Base-by-base conservation (phyloP, 2,113 vertebrate genomes). In the Festucalex cinctus region DNA sequence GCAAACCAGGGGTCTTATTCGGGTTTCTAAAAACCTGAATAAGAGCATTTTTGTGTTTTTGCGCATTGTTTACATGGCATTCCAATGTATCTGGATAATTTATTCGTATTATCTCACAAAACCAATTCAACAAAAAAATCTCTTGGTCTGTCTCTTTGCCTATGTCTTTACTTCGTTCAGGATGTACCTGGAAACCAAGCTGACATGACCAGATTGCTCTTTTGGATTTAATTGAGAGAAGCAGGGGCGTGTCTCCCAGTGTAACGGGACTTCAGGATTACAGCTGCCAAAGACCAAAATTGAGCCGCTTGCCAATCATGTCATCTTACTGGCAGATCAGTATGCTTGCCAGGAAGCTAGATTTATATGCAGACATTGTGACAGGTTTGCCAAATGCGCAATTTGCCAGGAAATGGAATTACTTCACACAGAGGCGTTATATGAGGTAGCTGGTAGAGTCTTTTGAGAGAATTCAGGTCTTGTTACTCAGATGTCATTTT, bases 271-370 rank as follows among this genome's bases (percentile, higher is more conserved):
- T 69, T 70, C 48, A 65, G 65, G 69, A 64, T 70, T 61, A 61
- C 74, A 76, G 51, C 80, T 82, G 80, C 78, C 80, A 80, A 78
- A 86, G 54, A 71, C 70, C 71, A 66, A 77, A 81, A 83, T 66
- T 66, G 32, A 78, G 36, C 37, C 64, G 20, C 19, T 54, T 80
- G 82, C 85, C 81, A 87, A 75, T 84, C 83, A 83, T 79, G 78
- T 80, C 78, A 77, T 79, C 74, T 83, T 79, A 78, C 74, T 81
- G 80, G 77, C 74, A 76, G 82, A 87, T 85, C 79, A 74, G 66
- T 58, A 36, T 19, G 53, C 48, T 39, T 71, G 77, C 79, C 82
- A 86, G 80, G 8, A 83, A 79, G 74, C 76, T 56, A 78, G 80
- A 81, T 83, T 85, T 79, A 81, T 41, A 59, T 74, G 71, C 76